Conservation (phyloP, 2,113 vertebrate genomes). For the Aldabrachelys gigantea region DNA sequence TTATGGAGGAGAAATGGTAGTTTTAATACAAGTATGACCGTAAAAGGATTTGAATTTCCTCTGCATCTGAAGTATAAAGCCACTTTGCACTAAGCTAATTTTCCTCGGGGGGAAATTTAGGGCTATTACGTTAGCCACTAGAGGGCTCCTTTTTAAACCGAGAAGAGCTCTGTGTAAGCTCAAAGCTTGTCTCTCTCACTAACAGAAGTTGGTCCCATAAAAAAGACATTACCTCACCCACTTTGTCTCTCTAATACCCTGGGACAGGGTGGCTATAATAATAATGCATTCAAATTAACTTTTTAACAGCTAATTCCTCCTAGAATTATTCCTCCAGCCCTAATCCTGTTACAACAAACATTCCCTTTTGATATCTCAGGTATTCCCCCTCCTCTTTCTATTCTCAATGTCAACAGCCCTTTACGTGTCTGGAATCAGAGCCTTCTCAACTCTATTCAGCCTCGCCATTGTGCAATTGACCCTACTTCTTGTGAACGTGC, state of each 20-base stretch:
- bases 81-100: background rate
- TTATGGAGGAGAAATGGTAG: background rate
- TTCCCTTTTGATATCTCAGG: background rate
- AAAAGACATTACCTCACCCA: background rate
- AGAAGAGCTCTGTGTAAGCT: background rate
- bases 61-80: background rate
- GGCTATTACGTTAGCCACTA: background rate
- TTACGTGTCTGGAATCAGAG: rapidly evolving
- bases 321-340: background rate
- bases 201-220: background rate
- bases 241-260: background rate
- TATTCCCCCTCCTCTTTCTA: background rate
- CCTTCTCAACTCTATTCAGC: background rate
- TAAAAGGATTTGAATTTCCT: background rate
- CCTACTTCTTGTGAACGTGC: rapidly evolving
- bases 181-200: background rate
- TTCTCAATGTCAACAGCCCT: background rate
- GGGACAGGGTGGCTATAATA: background rate
- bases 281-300: background rate
- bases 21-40: background rate
- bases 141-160: conserved; percentile 12
- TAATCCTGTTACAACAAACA: background rate
- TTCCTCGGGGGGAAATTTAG: background rate
- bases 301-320: background rate
- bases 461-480: rapidly evolving